phyloP scores from a whole-genome alignment of 2,797 vertebrate genomes.

The Yasuhikotakia modesta region DNA sequence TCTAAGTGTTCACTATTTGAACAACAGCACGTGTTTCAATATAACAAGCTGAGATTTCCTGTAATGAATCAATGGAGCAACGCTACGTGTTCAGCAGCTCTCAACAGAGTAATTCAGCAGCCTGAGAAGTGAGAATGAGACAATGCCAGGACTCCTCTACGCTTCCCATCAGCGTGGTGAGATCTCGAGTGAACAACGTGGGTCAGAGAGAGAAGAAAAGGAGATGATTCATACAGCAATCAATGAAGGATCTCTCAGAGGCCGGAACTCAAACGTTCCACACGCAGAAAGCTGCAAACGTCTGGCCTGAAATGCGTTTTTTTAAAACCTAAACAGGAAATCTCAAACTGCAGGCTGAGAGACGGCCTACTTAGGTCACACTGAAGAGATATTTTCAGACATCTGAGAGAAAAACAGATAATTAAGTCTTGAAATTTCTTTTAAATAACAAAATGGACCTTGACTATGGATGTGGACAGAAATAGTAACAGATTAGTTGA shows the following conservation, averaged over 20 bases:
- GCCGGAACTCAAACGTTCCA: conserved; percentile 26
- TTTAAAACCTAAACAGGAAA: conserved; percentile 24
- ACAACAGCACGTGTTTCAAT: conserved; percentile 18
- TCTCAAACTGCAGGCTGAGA: conserved; percentile 11
- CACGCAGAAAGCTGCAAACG: background rate
- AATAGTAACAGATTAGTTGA: background rate
- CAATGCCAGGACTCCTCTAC: conserved; percentile 38
- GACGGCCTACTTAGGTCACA: conserved; percentile 14
- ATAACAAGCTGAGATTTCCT: conserved; percentile 34
- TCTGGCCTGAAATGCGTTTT: conserved; percentile 12
- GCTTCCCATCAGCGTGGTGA: conserved; percentile 41
- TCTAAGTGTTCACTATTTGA: background rate
- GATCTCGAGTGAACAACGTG: conserved; percentile 37
- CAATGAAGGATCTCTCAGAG: conserved; percentile 43
- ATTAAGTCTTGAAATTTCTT: too few relatives aligned
- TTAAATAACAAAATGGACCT: background rate
- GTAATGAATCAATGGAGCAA: conserved; percentile 37
- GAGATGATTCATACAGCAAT: conserved; percentile 58
- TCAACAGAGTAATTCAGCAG: conserved; percentile 48
- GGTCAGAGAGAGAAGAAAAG: conserved; percentile 56
- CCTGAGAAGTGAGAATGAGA: conserved; percentile 8
- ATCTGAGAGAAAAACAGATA: background rate
- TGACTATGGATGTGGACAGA: background rate
- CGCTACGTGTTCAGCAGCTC: background rate
- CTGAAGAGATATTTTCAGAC: conserved; percentile 6